Conservation (phyloP, 2,888 invertebrate genomes). For the Eristalinus sepulchralis region DNA sequence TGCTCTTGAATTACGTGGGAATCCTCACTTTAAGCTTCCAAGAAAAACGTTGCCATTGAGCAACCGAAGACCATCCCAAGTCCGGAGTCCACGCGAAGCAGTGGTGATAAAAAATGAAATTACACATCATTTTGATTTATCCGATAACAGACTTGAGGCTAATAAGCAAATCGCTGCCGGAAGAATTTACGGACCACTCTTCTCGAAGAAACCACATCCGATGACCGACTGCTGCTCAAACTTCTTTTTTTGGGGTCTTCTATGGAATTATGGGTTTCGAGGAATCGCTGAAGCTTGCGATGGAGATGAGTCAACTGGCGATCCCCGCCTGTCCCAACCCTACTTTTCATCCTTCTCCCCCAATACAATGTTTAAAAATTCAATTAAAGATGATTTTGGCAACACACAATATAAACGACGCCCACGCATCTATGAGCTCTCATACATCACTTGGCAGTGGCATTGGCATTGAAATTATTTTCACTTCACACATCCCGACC, state of each 20-base stretch:
- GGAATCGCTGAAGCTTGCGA: not conserved
- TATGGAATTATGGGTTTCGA: not conserved
- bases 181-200: not conserved
- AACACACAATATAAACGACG: not conserved
- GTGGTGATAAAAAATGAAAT: not conserved
- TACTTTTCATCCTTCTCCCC: not conserved
- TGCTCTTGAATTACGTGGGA: not conserved
- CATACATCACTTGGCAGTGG: not conserved
- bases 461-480: slow-evolving; percentile 20
- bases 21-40: not conserved
- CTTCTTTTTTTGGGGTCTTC: not conserved
- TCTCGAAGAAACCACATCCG: not conserved
- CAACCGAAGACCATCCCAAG: not conserved
- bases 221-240: not conserved
- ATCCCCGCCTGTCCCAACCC: not conserved
- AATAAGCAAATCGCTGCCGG: not conserved
- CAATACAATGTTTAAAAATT: not conserved
- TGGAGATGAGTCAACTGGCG: not conserved
- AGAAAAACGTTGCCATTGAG: not conserved
- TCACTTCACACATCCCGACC: slow-evolving; percentile 26
- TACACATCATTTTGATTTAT: not conserved
- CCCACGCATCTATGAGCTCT: not conserved
- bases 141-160: not conserved
- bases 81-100: not conserved
- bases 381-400: not conserved